A percentile compares a stretch with the other conserved stretches of the same genome.
Conservation (phyloP, 2,797 vertebrate species). For the Alca torda region DNA sequence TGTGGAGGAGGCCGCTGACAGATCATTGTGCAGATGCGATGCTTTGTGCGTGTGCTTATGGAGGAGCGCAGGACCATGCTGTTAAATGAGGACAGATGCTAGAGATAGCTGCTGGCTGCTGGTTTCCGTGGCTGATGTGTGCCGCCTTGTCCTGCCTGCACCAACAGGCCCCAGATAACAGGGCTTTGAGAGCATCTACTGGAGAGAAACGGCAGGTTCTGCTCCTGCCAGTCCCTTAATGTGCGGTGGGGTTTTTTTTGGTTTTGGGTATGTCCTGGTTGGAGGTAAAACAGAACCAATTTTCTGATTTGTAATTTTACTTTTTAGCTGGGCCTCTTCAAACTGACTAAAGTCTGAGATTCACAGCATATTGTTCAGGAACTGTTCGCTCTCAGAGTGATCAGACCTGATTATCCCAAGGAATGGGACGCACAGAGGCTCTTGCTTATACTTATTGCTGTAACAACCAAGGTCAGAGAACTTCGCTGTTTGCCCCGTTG, state of each 20-base stretch:
- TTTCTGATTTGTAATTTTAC: too few relatives aligned
- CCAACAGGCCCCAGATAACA: neutral
- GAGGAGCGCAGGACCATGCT: neutral
- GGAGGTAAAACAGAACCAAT: too few relatives aligned
- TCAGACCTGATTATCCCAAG: too few relatives aligned
- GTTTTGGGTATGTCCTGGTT: too few relatives aligned
- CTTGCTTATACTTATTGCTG: too few relatives aligned
- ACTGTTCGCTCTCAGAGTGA: too few relatives aligned
- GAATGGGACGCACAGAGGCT: too few relatives aligned
- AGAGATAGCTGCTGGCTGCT: neutral
- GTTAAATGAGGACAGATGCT: neutral
- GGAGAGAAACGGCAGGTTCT: neutral
- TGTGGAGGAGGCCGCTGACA: neutral
- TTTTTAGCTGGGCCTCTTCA: too few relatives aligned
- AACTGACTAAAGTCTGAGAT: too few relatives aligned
- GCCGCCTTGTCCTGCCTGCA: neutral
- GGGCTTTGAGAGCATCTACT: neutral
- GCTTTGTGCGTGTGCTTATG: neutral
- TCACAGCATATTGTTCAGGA: too few relatives aligned
- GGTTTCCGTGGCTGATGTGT: neutral
- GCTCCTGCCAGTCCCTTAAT: neutral
- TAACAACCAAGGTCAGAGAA: too few relatives aligned
- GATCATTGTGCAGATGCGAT: neutral
- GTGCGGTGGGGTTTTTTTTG: neutral
- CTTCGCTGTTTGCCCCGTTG: too few relatives aligned